A percentile compares a stretch with the other conserved stretches of the same genome.
These are phyloP conservation scores for Abrostola tripartita DNA, from an alignment of 2,888 invertebrate species.

Conservation along the genomic window DNA sequence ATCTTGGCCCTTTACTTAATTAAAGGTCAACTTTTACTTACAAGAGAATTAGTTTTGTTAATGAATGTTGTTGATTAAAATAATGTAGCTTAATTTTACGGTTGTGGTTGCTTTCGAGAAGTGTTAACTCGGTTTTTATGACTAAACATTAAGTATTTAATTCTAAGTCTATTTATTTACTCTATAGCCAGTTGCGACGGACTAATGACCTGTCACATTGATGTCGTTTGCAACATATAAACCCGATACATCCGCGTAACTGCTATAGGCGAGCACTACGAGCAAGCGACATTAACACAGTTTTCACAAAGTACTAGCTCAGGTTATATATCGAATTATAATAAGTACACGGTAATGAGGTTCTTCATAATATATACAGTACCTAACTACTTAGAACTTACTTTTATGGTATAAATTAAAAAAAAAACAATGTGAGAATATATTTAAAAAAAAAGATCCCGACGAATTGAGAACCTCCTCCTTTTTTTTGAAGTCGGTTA, in stretches of 20 bases:
- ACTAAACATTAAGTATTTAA: not conserved
- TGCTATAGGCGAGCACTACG: constrained; percentile 5
- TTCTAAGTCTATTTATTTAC: not conserved
- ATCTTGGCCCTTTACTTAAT: constrained; percentile 58
- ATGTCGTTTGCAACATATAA: constrained; percentile 45
- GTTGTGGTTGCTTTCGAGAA: not conserved
- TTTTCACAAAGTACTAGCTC: constrained; percentile 31
- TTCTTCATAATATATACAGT: too few relatives aligned
- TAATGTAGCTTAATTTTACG: constrained; percentile 25
- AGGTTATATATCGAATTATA: constrained; percentile 13
- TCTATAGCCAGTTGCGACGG: constrained; percentile 8
- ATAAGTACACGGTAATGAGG: not conserved
- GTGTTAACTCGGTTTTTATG: too few relatives aligned
- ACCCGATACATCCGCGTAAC: constrained; percentile 51
- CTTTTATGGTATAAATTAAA: too few relatives aligned
- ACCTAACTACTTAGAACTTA: too few relatives aligned
- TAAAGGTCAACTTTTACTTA: constrained; percentile 55
- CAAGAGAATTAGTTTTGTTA: constrained; percentile 22
- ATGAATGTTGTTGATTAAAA: constrained; percentile 11
- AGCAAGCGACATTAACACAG: constrained; percentile 40
- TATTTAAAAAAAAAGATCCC: too few relatives aligned
- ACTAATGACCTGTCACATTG: constrained; percentile 44
- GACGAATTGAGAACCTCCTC: too few relatives aligned
- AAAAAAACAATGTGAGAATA: too few relatives aligned
- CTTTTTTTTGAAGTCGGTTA: not conserved